phyloP scores from a whole-genome alignment of 2,888 invertebrate genomes.

The Clunio marinus region DNA sequence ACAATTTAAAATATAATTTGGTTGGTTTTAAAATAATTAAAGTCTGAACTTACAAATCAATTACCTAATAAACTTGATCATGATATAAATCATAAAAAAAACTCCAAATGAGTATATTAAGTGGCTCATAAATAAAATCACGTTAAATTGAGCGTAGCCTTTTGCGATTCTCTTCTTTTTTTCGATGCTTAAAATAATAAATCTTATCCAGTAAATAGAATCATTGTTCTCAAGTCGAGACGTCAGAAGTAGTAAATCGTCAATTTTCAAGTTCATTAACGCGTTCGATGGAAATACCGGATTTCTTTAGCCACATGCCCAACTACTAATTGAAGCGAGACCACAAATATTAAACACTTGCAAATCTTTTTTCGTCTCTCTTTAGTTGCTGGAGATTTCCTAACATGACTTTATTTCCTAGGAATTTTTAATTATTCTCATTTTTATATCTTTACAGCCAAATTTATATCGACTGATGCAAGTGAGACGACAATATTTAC shows the following conservation, averaged over 20 bases:
- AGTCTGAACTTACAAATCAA: no score
- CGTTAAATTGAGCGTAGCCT: not conserved
- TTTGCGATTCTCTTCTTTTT: not conserved
- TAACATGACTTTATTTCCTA: not conserved
- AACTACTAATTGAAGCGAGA: slow-evolving; percentile 1
- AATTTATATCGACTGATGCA: slow-evolving; percentile 87
- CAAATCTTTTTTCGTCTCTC: not conserved
- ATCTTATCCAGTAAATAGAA: not conserved
- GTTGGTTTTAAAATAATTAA: no score
- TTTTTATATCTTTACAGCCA: slow-evolving; percentile 58
- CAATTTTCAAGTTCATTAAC: slow-evolving; percentile 15
- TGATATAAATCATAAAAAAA: no score
- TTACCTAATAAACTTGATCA: no score
- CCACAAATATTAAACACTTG: not conserved
- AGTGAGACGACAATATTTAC: slow-evolving; percentile 74
- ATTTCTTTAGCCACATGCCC: not conserved
- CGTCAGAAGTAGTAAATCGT: not conserved
- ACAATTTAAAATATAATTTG: no score
- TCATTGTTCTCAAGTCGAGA: not conserved
- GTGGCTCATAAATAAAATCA: slow-evolving; percentile 5
- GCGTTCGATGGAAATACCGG: slow-evolving; percentile 8
- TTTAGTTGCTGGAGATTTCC: not conserved
- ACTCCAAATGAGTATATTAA: slow-evolving; percentile 5
- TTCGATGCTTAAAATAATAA: not conserved
- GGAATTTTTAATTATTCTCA: not conserved